Evolutionary conservation across 2,797 vertebrate species (phyloP).

Genomic region (Telmatherina bonti): DNA sequence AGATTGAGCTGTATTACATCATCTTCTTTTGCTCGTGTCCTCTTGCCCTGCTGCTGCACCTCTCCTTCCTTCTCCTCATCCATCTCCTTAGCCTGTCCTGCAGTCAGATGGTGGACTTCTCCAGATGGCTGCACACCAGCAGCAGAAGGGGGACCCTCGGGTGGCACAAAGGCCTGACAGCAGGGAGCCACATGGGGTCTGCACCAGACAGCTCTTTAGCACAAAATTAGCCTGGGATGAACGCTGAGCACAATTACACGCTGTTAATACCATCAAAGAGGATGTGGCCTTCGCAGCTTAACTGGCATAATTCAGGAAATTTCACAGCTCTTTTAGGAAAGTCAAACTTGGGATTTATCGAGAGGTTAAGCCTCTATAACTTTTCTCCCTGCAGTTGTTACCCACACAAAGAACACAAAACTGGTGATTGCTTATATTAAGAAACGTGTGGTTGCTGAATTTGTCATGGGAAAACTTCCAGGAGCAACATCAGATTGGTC

Average conservation of each 20-base stretch:
- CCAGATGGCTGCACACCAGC: conserved; percentile 64
- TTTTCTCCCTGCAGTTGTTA: not conserved
- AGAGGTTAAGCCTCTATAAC: not conserved
- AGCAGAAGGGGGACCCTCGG: conserved; percentile 54
- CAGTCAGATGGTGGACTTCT: conserved; percentile 26
- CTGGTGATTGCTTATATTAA: not conserved
- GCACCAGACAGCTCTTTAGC: conserved; percentile 66
- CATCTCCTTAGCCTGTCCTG: conserved; percentile 14
- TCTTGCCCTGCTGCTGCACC: not conserved
- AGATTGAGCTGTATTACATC: not conserved
- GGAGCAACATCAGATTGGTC: too few relatives aligned
- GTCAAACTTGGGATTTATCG: not conserved
- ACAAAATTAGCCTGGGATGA: conserved; percentile 67
- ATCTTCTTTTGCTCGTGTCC: not conserved
- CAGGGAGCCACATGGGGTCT: conserved; percentile 37
- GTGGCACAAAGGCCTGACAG: conserved; percentile 56
- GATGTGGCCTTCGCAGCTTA: conserved; percentile 21
- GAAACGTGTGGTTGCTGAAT: too few relatives aligned
- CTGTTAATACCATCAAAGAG: conserved; percentile 62
- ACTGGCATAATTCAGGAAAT: not conserved
- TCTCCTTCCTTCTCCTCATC: not conserved
- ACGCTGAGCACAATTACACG: conserved; percentile 36
- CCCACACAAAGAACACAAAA: not conserved
- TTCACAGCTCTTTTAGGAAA: not conserved
- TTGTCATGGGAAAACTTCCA: too few relatives aligned